Evolutionary conservation across 53 echinoderm and acorn worm species (phyloP), one percentile per base, ranked within the genome.

Genomic region (Holothuria leucospilota): DNA sequence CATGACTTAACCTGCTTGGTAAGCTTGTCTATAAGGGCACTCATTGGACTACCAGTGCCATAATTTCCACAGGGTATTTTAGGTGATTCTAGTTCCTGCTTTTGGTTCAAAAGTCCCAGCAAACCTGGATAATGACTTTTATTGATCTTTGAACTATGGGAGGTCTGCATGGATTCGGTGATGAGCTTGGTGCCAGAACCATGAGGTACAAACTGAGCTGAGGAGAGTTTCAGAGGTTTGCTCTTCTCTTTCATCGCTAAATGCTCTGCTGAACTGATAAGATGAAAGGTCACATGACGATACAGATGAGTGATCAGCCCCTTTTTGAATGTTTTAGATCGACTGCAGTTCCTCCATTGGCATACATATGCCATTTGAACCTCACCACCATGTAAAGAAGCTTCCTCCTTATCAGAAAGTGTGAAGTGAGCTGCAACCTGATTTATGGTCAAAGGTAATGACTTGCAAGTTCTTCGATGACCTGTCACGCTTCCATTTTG

Each of bases 351-450:
- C 38, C 82, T 82, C 91, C 91, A 91, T 63, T 73, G 87, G 42
- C 91, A 91, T 14, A 82, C 85, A 69, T 87, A 91, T 38, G 82
- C 21, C 68, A 87, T 87, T 59, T 91, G 91, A 51, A 91, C 91
- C 74, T 91, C 91, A 62, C 91, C 91, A 16, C 70, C 87, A 84
- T 91, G 91, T 30, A 91, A 71, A 59, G 74, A 82, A n/a, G 91
- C 91, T 67, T 91, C 91, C 60, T 91, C 82, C 84, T 56, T 71
- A 46, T 91, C 91, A 15, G 87, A 63, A 66, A 91, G 80, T 10
- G 82, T 91, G 61, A 91, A 91, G 69, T 91, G 91, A 70, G 91
- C 87, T 51, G 82, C 72, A 65, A 91, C 91, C 59, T 91, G 91
- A 42, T 82, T 91, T 23, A 87, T 82, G 18, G 91, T 91, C n/a